A percentile compares a stretch with the other conserved stretches of the same genome.
These are phyloP conservation scores for Sicus ferrugineus DNA, from an alignment of 2,888 invertebrate genomes.

Conservation along the genomic window DNA sequence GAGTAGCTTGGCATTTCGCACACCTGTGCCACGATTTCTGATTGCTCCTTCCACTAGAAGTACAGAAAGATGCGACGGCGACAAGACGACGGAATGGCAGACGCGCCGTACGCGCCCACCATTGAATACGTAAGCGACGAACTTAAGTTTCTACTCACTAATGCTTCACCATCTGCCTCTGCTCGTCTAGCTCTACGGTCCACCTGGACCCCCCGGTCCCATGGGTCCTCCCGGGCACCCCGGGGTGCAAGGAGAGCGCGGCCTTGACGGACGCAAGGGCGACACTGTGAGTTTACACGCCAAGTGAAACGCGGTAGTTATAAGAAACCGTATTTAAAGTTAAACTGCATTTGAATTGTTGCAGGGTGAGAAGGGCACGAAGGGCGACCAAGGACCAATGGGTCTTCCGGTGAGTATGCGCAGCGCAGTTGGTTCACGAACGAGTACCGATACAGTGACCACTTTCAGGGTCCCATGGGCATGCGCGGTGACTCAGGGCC, in stretches of 20 bases:
- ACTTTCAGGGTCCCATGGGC: conserved; percentile 63
- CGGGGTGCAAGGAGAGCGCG: conserved; percentile 68
- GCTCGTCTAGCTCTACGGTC: conserved; percentile 67
- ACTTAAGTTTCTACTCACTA: background rate
- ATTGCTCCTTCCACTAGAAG: conserved; percentile 54
- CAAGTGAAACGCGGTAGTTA: background rate
- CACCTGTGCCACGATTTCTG: conserved; percentile 33
- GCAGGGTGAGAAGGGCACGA: conserved; percentile 62
- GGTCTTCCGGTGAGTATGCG: conserved; percentile 85
- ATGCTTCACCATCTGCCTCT: background rate
- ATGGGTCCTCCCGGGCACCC: conserved; percentile 77
- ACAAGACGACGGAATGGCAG: conserved; percentile 65
- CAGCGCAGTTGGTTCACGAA: background rate
- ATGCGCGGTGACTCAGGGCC: conserved; percentile 64
- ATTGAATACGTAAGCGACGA: conserved; percentile 63
- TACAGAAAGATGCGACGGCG: conserved; percentile 65
- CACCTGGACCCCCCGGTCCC: conserved; percentile 69
- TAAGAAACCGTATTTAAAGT: background rate
- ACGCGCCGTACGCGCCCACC: conserved; percentile 63
- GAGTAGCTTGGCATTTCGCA: conserved; percentile 63
- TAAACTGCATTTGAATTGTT: conserved; percentile 1
- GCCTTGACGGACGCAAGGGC: conserved; percentile 81
- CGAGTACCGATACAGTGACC: background rate
- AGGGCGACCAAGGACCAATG: conserved; percentile 80
- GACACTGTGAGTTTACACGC: conserved; percentile 71